Conservation (phyloP, 2,888 invertebrate genomes). For the Meteorus colon region DNA sequence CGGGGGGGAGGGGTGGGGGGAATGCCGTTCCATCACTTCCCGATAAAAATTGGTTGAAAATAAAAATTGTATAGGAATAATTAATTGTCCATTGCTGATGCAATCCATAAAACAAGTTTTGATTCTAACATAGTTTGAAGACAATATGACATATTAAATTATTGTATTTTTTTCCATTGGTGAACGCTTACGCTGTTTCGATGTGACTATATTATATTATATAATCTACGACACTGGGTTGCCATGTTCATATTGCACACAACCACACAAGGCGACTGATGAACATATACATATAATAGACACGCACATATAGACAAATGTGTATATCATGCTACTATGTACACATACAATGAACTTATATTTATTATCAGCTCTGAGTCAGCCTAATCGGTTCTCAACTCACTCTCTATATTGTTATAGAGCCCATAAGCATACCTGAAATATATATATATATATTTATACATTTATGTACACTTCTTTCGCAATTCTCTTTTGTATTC, state of each 20-base stretch:
- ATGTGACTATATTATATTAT: not conserved
- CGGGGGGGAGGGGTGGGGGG: too few relatives aligned
- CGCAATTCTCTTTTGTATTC: conserved; percentile 54
- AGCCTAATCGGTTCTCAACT: conserved; percentile 42
- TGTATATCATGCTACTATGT: not conserved
- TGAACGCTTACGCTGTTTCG: not conserved
- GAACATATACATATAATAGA: not conserved
- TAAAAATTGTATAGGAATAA: too few relatives aligned
- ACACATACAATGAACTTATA: conserved; percentile 45
- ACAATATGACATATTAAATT: too few relatives aligned
- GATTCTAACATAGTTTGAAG: too few relatives aligned
- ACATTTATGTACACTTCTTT: conserved; percentile 43
- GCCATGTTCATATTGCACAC: not conserved
- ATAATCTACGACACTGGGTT: not conserved
- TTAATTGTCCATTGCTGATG: too few relatives aligned
- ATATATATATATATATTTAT: conserved; percentile 9
- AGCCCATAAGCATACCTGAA: not conserved
- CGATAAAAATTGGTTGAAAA: too few relatives aligned
- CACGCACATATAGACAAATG: not conserved
- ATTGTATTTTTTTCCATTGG: not conserved
- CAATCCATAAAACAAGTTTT: too few relatives aligned
- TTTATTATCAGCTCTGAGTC: conserved; percentile 57
- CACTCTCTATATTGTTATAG: not conserved
- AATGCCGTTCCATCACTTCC: too few relatives aligned
- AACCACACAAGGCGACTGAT: not conserved